Evolutionary conservation across 2,797 vertebrate genomes (phyloP).

Genomic region (Garrulus glandarius): DNA sequence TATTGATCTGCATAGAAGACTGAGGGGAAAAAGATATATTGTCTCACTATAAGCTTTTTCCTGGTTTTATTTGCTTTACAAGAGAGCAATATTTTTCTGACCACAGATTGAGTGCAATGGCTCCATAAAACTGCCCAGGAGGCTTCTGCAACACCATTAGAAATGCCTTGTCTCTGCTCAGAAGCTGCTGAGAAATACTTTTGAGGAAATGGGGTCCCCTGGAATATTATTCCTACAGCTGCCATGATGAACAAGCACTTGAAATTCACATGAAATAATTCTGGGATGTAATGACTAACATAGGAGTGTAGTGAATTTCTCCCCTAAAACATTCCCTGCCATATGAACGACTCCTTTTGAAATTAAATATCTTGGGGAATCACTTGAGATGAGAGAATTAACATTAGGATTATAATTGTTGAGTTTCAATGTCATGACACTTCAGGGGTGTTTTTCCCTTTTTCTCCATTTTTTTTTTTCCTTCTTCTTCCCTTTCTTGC

Average conservation of each 20-base stretch:
- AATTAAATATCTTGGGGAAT: constrained; percentile 13
- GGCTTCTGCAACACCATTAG: constrained; percentile 6
- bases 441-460: background rate
- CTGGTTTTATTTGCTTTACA: constrained; percentile 45
- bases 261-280: constrained; percentile 28
- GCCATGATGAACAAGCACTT: background rate
- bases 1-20: constrained; percentile 61
- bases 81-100: constrained; percentile 35
- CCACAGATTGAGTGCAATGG: constrained; percentile 9
- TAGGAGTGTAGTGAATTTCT: background rate
- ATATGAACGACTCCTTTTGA: background rate
- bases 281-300: background rate
- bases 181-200: constrained; percentile 13
- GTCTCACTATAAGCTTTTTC: constrained; percentile 17
- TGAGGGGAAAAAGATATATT: background rate
- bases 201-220: constrained; percentile 18
- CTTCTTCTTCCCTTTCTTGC: background rate
- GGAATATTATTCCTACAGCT: constrained; percentile 37
- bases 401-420: background rate
- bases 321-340: background rate
- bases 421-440: background rate
- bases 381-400: constrained; percentile 1
- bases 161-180: background rate
- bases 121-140: constrained; percentile 38
- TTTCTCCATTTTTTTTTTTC: background rate